Conservation (phyloP, 2,888 invertebrate species). For the Plagodis pulveraria region DNA sequence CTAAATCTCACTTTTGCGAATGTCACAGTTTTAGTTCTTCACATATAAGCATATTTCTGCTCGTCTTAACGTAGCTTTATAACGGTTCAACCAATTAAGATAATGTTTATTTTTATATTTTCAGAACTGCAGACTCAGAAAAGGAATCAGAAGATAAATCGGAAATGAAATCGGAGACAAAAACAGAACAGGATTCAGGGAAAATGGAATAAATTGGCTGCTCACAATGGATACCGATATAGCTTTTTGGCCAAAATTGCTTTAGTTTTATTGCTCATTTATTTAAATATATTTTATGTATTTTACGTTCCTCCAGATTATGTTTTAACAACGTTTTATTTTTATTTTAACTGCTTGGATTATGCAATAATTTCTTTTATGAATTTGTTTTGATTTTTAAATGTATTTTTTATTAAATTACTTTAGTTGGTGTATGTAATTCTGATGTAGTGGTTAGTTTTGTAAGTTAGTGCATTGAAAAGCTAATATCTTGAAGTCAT, state of each 20-base stretch:
- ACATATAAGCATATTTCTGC: too few relatives aligned
- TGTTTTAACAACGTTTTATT: neutral
- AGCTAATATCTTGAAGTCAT: too few relatives aligned
- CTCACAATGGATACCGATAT: conserved; percentile 17
- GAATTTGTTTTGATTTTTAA: too few relatives aligned
- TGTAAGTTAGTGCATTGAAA: too few relatives aligned
- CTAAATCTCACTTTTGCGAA: too few relatives aligned
- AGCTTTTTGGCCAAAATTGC: conserved; percentile 12
- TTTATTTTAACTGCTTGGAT: too few relatives aligned
- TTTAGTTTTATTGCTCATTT: conserved; percentile 24
- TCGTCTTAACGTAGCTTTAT: too few relatives aligned
- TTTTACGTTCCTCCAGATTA: neutral
- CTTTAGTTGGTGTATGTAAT: too few relatives aligned
- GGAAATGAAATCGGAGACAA: conserved; percentile 1
- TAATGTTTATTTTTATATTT: conserved; percentile 1
- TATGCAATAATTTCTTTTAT: too few relatives aligned
- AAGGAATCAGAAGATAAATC: neutral
- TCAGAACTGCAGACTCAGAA: neutral
- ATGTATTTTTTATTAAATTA: too few relatives aligned
- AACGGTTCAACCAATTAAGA: neutral
- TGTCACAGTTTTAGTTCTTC: too few relatives aligned
- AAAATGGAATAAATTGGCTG: conserved; percentile 5
- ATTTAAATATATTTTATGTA: conserved; percentile 6
- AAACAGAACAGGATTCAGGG: conserved; percentile 1
- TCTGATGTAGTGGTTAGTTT: too few relatives aligned